Evolutionary conservation across 2,888 invertebrate genomes (phyloP).

Genomic region (Matsumyia berberina): DNA sequence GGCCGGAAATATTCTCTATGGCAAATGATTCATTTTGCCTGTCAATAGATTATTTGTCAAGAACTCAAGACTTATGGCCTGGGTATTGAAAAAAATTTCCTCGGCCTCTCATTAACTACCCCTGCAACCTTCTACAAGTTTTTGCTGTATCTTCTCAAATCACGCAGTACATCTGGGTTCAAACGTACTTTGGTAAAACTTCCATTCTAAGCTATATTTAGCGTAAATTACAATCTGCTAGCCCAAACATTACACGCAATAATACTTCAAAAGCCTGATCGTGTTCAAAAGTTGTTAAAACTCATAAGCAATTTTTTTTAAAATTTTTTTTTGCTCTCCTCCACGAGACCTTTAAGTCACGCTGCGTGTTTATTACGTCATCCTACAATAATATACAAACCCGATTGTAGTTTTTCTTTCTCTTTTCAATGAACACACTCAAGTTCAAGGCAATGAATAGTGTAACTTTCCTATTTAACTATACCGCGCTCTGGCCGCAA

Average conservation of each 20-base stretch:
- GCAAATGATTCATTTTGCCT: no score
- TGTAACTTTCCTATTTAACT: constrained; percentile 38
- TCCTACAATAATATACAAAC: constrained; percentile 4
- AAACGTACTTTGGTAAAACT: not conserved
- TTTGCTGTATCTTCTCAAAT: no score
- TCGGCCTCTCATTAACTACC: no score
- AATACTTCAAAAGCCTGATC: not conserved
- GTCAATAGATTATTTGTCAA: no score
- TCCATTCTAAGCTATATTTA: not conserved
- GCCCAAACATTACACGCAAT: not conserved
- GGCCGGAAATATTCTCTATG: no score
- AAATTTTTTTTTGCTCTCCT: not conserved
- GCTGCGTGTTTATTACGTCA: constrained; percentile 28
- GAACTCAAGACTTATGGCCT: no score
- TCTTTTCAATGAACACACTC: constrained; percentile 14
- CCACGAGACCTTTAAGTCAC: not conserved
- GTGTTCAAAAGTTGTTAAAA: constrained; percentile 5
- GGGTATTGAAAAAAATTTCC: no score
- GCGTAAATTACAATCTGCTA: not conserved
- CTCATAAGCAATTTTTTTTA: not conserved
- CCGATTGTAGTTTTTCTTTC: constrained; percentile 9
- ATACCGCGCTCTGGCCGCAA: constrained; percentile 25
- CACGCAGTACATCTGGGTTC: no score
- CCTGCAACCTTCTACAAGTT: no score
- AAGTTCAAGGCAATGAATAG: constrained; percentile 38